Evolutionary conservation across 2,113 vertebrate species (phyloP).

Genomic region (Cynopterus brachyotis): DNA sequence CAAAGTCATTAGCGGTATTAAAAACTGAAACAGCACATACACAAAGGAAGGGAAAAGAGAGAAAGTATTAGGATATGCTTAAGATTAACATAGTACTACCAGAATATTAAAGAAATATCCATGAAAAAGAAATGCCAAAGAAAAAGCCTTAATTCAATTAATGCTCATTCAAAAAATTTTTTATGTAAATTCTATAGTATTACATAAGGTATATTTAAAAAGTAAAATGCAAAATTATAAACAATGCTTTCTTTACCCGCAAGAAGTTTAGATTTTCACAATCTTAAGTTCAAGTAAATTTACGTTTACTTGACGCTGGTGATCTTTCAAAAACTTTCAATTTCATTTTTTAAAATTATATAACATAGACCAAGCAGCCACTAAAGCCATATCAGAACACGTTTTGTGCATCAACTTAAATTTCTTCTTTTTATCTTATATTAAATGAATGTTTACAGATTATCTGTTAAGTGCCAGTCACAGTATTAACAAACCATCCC

Average conservation of each 20-base stretch:
- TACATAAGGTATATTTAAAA: neutral
- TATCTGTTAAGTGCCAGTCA: neutral
- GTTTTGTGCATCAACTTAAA: neutral
- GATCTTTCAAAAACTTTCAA: neutral
- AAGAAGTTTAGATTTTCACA: conserved; percentile 6
- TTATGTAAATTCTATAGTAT: neutral
- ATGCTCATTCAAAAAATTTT: neutral
- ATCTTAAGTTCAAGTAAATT: neutral
- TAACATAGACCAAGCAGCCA: neutral
- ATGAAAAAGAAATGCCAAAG: neutral
- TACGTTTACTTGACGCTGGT: neutral
- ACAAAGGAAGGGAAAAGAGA: conserved; percentile 35
- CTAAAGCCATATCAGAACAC: neutral
- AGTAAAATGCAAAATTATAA: neutral
- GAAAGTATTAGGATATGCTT: neutral
- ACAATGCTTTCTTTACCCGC: neutral
- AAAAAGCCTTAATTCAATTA: conserved; percentile 3
- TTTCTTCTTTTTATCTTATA: neutral
- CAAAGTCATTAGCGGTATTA: conserved; percentile 71
- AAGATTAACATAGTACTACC: neutral
- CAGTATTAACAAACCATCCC: neutral
- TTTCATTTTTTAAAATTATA: conserved; percentile 24
- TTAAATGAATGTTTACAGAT: neutral
- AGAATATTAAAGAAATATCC: neutral
- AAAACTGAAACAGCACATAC: conserved; percentile 59